Conservation (phyloP, 2,888 invertebrate species). For the Dromius quadrimaculatus region DNA sequence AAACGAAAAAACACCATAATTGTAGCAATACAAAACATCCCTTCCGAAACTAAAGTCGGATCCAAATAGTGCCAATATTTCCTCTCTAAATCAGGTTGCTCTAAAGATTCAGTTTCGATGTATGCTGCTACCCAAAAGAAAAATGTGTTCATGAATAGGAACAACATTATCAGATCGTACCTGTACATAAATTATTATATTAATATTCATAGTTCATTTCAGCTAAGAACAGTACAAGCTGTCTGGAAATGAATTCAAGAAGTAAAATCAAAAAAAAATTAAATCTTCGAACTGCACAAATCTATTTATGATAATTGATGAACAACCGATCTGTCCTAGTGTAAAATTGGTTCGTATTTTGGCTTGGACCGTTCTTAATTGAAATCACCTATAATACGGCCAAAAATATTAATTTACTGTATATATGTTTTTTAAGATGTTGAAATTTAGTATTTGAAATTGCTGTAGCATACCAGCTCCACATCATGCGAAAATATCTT, state of each 20-base stretch:
- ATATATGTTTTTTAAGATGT: neutral
- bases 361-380: no score
- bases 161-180: slow-evolving; percentile 71
- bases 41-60: slow-evolving; percentile 75
- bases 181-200: neutral
- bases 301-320: no score
- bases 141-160: slow-evolving; percentile 73
- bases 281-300: no score
- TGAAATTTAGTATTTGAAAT: no score
- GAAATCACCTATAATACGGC: no score
- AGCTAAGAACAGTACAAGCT: no score
- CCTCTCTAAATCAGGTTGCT: slow-evolving; percentile 69
- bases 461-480: slow-evolving; percentile 71
- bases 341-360: no score
- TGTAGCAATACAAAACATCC: slow-evolving; percentile 75
- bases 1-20: slow-evolving; percentile 76
- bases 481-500: slow-evolving; percentile 70
- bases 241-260: neutral
- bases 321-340: no score
- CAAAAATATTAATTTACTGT: neutral
- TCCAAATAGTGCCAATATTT: slow-evolving; percentile 77
- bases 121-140: slow-evolving; percentile 74
- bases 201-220: no score
- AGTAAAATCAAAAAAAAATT: neutral
- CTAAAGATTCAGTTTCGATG: slow-evolving; percentile 67